A percentile compares a stretch with the other conserved stretches of the same genome.
These are phyloP conservation scores for Deroptyus accipitrinus DNA, from an alignment of 2,113 vertebrate species.

Conservation along the genomic window DNA sequence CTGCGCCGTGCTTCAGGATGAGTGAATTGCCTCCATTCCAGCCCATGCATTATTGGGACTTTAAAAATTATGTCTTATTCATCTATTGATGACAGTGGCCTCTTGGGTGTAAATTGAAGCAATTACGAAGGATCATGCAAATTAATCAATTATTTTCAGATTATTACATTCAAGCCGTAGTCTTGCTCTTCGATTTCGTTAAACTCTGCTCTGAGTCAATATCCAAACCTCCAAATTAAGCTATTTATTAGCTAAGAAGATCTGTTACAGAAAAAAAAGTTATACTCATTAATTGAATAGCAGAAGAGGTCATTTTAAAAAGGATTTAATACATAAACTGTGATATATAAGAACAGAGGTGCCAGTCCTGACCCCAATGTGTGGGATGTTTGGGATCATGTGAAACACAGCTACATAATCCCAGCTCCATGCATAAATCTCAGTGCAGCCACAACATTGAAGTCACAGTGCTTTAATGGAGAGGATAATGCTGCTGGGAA, in stretches of 20 bases:
- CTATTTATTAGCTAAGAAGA: slow-evolving; percentile 60
- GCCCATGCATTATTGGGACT: slow-evolving; percentile 14
- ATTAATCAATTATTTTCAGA: slow-evolving; percentile 72
- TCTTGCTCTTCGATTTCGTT: slow-evolving; percentile 55
- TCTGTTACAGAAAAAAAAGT: not conserved
- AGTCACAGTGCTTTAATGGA: fast-evolving
- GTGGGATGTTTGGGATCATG: not conserved
- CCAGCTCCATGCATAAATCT: fast-evolving
- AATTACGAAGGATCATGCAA: slow-evolving; percentile 65
- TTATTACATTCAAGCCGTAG: slow-evolving; percentile 59
- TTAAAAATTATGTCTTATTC: slow-evolving; percentile 62
- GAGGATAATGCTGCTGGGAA: not conserved
- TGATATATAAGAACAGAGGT: not conserved
- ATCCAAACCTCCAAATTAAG: slow-evolving; percentile 53
- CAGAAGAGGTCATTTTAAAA: not conserved
- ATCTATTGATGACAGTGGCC: slow-evolving; percentile 63
- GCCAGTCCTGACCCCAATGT: not conserved
- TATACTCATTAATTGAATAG: not conserved
- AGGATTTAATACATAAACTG: not conserved
- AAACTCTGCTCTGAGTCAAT: slow-evolving; percentile 66
- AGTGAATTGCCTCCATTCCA: not conserved
- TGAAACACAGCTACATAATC: not conserved
- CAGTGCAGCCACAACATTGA: fast-evolving
- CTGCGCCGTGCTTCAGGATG: not conserved
- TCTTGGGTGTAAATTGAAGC: slow-evolving; percentile 62